Percentiles rank a stretch among this genome's conserved stretches.
Evolutionary conservation across 2,797 vertebrate species (phyloP).

Genomic region (Acanthiza pusilla): DNA sequence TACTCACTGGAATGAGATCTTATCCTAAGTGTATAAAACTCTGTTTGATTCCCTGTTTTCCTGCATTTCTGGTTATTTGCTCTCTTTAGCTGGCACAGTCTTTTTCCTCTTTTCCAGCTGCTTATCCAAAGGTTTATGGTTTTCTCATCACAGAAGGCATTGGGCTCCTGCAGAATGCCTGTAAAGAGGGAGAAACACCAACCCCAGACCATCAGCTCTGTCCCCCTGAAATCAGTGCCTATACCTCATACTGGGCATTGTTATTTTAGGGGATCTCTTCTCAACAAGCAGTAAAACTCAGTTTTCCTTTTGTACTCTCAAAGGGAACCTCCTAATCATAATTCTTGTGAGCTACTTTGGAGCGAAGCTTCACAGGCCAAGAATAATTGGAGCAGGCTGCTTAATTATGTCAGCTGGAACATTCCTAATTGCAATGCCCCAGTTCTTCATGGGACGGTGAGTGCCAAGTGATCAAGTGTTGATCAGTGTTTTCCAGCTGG

Average conservation of each 20-base stretch:
- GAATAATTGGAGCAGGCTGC: slow-evolving; percentile 88
- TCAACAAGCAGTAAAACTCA: background rate
- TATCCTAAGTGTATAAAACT: background rate
- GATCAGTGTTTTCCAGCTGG: background rate
- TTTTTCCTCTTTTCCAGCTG: background rate
- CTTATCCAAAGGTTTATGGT: background rate
- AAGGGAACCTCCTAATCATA: slow-evolving; percentile 92
- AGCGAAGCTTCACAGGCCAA: slow-evolving; percentile 90
- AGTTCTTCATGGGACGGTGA: slow-evolving; percentile 90
- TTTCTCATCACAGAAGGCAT: background rate
- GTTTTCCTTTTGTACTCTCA: slow-evolving; percentile 36
- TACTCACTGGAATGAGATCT: background rate
- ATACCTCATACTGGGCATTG: background rate
- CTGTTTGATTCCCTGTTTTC: background rate
- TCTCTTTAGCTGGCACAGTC: background rate
- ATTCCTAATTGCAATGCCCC: slow-evolving; percentile 87
- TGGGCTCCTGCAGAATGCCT: background rate
- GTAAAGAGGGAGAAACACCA: background rate
- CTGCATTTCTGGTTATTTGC: background rate
- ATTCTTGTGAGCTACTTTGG: slow-evolving; percentile 94
- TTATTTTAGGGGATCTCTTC: background rate
- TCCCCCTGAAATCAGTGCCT: background rate
- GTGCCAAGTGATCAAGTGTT: slow-evolving; percentile 8
- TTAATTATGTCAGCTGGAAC: slow-evolving; percentile 90
- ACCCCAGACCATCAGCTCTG: background rate